These are phyloP conservation scores for Pteronura brasiliensis DNA, from an alignment of 2,113 vertebrate genomes.

Conservation along the genomic window DNA sequence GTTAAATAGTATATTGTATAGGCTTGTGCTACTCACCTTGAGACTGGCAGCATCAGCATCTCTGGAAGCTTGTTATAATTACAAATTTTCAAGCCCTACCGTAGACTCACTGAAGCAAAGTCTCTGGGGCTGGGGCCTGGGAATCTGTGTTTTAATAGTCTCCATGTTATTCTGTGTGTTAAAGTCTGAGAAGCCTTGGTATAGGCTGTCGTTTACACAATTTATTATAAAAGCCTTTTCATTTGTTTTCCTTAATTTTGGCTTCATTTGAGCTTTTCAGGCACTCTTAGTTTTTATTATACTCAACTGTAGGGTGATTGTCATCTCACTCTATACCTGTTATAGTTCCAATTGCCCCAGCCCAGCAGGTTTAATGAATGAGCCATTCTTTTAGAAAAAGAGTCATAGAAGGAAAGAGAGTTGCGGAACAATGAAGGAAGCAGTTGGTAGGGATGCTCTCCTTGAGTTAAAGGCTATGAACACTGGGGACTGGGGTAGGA, in stretches of 20 bases:
- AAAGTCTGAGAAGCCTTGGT: neutral
- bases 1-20: neutral
- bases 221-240: neutral
- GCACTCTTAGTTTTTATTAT: neutral
- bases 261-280: neutral
- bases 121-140: neutral
- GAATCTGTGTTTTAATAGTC: neutral
- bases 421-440: neutral
- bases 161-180: neutral
- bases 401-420: neutral
- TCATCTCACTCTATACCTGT: neutral
- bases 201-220: neutral
- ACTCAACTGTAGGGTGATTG: neutral
- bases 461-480: neutral
- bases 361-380: neutral
- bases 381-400: neutral
- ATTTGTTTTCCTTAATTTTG: neutral
- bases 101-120: neutral
- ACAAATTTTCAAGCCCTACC: neutral
- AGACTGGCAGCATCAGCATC: neutral
- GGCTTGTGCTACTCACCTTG: neutral
- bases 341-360: neutral
- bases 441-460: neutral
- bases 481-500: neutral
- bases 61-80: neutral